Evolutionary conservation across 2,888 invertebrate genomes (phyloP).

Genomic region (Zootermopsis nevadensis): DNA sequence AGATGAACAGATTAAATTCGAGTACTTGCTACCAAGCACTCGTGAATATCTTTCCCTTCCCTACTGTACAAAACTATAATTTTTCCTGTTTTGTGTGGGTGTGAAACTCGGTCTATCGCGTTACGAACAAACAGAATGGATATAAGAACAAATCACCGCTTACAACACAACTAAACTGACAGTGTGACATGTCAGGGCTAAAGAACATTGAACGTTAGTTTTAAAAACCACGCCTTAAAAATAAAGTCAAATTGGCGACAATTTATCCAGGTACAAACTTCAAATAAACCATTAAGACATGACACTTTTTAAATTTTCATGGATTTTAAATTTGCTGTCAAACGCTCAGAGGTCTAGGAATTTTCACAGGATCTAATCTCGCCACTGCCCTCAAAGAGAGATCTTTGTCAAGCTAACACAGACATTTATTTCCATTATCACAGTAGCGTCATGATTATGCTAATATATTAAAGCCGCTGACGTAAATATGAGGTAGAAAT

Average conservation of each 20-base stretch:
- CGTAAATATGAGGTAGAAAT: neutral
- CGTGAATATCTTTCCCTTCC: no score
- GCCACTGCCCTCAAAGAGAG: neutral
- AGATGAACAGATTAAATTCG: no score
- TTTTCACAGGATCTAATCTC: conserved; percentile 2
- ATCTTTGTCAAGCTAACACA: neutral
- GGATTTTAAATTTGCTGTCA: neutral
- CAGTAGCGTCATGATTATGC: neutral
- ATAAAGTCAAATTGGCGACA: neutral
- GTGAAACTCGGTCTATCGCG: no score
- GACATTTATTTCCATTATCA: neutral
- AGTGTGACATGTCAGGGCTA: no score
- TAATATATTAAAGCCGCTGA: neutral
- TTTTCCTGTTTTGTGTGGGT: no score
- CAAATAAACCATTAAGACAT: neutral
- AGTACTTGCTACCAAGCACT: no score
- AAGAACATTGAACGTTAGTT: no score
- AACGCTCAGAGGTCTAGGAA: neutral
- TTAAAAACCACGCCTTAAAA: no score
- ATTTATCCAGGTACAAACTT: neutral
- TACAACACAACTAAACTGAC: no score
- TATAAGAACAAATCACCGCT: no score
- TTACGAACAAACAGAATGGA: no score
- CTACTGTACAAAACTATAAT: no score
- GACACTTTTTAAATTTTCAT: neutral